Evolutionary conservation across 2,888 invertebrate species (phyloP).

Genomic region (Apamea sordens): DNA sequence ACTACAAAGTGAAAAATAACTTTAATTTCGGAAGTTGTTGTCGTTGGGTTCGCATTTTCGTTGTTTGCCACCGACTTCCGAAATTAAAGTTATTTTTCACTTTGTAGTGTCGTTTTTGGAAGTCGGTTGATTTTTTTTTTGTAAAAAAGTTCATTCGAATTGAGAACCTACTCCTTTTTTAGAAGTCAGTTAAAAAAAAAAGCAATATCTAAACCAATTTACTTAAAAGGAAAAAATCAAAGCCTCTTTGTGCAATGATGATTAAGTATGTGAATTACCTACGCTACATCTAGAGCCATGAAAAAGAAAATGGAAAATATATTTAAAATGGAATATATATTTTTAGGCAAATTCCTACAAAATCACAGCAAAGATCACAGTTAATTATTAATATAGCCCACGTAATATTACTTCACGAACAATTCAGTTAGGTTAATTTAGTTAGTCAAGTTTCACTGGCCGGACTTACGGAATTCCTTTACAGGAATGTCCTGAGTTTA

Average conservation of each 20-base stretch:
- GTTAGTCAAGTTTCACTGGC: conserved; percentile 50
- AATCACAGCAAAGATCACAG: conserved; percentile 14
- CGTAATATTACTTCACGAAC: conserved; percentile 41
- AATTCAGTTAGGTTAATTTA: conserved; percentile 60
- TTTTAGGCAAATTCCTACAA: background rate
- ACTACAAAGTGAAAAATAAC: no score
- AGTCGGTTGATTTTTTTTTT: no score
- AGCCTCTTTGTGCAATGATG: background rate
- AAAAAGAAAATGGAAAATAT: no score
- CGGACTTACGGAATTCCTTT: conserved; percentile 59
- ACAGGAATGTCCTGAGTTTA: conserved; percentile 40
- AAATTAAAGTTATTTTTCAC: no score
- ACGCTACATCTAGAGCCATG: background rate
- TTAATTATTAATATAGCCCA: conserved; percentile 33
- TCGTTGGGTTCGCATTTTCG: no score
- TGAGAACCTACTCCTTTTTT: no score
- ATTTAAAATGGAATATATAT: background rate
- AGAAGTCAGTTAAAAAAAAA: no score
- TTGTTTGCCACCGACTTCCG: no score
- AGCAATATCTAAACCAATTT: background rate
- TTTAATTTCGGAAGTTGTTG: no score
- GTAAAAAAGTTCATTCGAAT: no score
- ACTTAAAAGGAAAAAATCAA: background rate
- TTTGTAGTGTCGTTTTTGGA: no score
- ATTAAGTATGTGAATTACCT: background rate